phyloP scores from a whole-genome alignment of 2,888 invertebrate species.

The Epiblema foenella region DNA sequence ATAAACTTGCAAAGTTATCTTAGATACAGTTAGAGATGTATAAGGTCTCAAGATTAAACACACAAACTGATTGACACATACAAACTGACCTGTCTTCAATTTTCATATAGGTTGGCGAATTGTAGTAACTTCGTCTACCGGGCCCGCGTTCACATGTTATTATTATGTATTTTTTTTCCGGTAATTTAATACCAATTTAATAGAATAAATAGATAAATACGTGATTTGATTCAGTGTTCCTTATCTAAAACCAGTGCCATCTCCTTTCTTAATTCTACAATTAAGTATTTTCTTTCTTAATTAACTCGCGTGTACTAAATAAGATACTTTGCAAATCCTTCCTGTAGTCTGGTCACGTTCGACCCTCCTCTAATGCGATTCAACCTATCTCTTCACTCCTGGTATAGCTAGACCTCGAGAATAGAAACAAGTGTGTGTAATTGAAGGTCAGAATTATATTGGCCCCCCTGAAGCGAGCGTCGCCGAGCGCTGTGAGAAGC shows the following conservation, averaged over 20 bases:
- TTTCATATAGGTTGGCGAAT: no score
- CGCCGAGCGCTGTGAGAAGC: background rate
- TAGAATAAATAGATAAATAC: no score
- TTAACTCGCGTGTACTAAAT: background rate
- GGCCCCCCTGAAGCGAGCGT: background rate
- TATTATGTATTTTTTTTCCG: no score
- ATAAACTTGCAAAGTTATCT: no score
- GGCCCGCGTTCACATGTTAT: no score
- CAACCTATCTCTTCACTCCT: background rate
- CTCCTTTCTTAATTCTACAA: background rate
- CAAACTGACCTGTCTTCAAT: no score
- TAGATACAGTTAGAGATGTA: no score
- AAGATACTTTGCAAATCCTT: background rate
- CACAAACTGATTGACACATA: no score
- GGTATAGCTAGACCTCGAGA: background rate
- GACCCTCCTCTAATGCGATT: background rate
- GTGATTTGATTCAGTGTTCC: no score
- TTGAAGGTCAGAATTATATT: background rate
- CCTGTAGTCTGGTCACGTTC: background rate
- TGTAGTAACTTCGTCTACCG: no score
- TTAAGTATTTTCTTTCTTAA: conserved; percentile 4
- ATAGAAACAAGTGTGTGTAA: background rate
- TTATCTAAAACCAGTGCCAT: background rate
- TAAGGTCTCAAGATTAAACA: no score
- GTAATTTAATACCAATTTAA: no score